These are phyloP conservation scores for Amblyopsis hoosieri DNA, from an alignment of 2,797 vertebrate species.

Conservation along the genomic window DNA sequence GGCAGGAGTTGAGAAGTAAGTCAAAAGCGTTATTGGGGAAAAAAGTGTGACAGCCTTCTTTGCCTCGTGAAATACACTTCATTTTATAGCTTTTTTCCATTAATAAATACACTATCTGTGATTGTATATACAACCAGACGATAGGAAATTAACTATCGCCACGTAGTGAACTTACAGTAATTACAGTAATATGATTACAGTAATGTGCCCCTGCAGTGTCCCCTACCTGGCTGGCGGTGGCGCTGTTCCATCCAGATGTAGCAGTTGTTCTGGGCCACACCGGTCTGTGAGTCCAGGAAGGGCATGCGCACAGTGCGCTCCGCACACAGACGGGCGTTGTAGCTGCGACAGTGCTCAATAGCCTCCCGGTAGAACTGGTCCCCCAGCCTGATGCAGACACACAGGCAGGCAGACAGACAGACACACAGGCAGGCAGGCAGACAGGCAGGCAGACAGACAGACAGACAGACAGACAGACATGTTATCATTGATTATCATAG, in stretches of 20 bases:
- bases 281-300: conserved; percentile 94
- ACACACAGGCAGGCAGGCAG: neutral
- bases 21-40: too few species aligned
- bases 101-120: too few species aligned
- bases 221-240: conserved; percentile 91
- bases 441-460: neutral
- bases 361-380: conserved; percentile 98
- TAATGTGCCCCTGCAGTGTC: conserved; percentile 7
- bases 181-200: too few species aligned
- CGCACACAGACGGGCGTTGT: conserved; percentile 92
- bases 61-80: too few species aligned
- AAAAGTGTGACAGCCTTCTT: too few species aligned
- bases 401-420: neutral
- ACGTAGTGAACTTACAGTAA: too few species aligned
- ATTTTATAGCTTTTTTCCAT: too few species aligned
- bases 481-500: too few species aligned
- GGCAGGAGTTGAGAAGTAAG: too few species aligned
- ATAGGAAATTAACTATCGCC: too few species aligned
- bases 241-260: conserved; percentile 99
- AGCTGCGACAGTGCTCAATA: conserved; percentile 96
- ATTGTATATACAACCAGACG: too few species aligned
- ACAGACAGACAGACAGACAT: neutral
- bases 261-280: conserved; percentile 98
- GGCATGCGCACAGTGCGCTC: conserved; percentile 94
- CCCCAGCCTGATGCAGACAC: conserved; percentile 79